Evolutionary conservation across 2,113 vertebrate genomes (phyloP).

Genomic region (Pteropus alecto): DNA sequence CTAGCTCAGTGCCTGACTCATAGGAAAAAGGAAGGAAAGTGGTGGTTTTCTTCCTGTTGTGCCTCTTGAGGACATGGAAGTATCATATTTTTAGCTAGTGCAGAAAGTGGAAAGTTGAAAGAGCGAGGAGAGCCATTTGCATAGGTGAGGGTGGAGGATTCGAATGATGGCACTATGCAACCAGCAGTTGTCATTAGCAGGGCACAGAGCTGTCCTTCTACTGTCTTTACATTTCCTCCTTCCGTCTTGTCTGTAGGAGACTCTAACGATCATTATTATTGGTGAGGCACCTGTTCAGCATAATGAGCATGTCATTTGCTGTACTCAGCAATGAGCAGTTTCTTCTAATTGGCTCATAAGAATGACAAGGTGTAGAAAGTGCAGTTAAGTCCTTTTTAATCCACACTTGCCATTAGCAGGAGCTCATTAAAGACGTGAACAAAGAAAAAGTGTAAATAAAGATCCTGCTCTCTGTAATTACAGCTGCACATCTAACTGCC

Average conservation of each 20-base stretch:
- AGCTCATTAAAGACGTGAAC: background rate
- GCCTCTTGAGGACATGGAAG: background rate
- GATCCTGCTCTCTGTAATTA: constrained; percentile 41
- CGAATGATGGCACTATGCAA: background rate
- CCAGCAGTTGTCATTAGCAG: background rate
- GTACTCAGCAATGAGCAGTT: background rate
- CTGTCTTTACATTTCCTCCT: background rate
- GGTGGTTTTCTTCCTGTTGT: background rate
- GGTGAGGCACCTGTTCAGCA: constrained; percentile 33
- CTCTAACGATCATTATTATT: constrained; percentile 29
- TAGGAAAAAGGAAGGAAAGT: background rate
- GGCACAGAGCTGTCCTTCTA: background rate
- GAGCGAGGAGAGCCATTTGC: background rate
- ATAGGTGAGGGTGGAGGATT: background rate
- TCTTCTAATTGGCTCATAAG: constrained; percentile 61
- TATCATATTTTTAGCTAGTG: background rate
- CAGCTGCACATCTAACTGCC: background rate
- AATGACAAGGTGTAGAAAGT: constrained; percentile 52
- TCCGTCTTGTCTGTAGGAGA: background rate
- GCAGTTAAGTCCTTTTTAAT: constrained; percentile 43
- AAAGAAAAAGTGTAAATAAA: constrained; percentile 60
- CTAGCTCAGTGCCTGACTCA: too few species aligned
- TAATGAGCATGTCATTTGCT: background rate
- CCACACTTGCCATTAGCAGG: constrained; percentile 31
- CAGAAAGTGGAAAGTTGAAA: background rate